Evolutionary conservation across 1,140 invertebrate genomes (phyloP), one percentile per base, ranked within the genome.

Genomic region (Branchinecta lynchi): DNA sequence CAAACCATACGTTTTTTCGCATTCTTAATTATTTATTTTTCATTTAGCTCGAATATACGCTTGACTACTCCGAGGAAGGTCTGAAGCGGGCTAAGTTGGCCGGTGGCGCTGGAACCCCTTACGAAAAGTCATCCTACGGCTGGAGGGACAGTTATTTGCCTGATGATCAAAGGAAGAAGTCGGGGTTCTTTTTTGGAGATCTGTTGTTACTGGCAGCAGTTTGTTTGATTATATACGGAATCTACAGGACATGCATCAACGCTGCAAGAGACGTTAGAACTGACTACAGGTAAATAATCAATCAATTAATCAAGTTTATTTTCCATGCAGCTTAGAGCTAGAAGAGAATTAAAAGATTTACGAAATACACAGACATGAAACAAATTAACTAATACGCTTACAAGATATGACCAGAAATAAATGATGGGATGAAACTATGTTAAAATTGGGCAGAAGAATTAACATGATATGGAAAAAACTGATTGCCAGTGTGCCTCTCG

Each of bases 241-340:
- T 82, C 46, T 82, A 81, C 74, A 80, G 77, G 73, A 79, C 77
- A 0, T 82, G 80, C 73, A 76, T 81, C 21, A 69, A 75, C 43
- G 72, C 72, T 51, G 21, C 70, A 12, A 46, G 69, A 20, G 44
- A 68, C 43, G 43, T 20, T 10, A n/a, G 65, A 51, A 70, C 21
- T 60, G 21, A 43, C 65, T 15, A 65, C 51, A 60, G 51, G n/a
- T 51, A 15, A n/a, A n/a, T n/a, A n/a, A n/a, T n/a, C n/a, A n/a
- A n/a, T n/a, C n/a, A n/a, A n/a, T n/a, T n/a, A n/a, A n/a, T n/a
- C n/a, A n/a, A n/a, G n/a, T n/a, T n/a, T n/a, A n/a, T n/a, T n/a
- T n/a, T n/a, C n/a, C n/a, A n/a, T n/a, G n/a, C n/a, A n/a, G n/a
- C n/a, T n/a, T n/a, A n/a, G n/a, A n/a, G n/a, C n/a, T n/a, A n/a